Conservation (phyloP, 2,113 vertebrate genomes). For the Nesogale talazaci region DNA sequence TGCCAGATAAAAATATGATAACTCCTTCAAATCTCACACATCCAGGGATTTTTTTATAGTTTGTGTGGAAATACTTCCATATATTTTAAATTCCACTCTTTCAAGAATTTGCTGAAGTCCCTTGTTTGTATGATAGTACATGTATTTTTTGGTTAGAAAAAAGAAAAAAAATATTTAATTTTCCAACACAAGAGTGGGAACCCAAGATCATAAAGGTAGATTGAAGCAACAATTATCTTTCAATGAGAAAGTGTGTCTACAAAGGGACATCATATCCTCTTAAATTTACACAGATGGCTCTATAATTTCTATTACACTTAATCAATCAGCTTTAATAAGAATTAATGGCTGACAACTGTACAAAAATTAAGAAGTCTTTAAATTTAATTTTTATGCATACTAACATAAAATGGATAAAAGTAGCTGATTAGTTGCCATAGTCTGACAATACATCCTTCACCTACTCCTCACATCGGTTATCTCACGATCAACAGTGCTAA, state of each 20-base stretch:
- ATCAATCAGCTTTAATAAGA: not conserved
- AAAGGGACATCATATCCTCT: not conserved
- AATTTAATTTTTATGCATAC: not conserved
- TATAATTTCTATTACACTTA: constrained; percentile 1
- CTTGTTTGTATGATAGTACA: not conserved
- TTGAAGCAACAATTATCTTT: not conserved
- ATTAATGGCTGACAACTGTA: not conserved
- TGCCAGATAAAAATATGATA: not conserved
- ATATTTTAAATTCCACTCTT: too few species aligned
- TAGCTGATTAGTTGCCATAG: not conserved
- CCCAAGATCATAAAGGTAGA: not conserved
- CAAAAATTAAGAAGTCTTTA: not conserved
- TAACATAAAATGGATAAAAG: constrained; percentile 26
- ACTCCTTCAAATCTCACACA: not conserved
- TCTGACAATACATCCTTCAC: not conserved
- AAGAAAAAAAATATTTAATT: not conserved
- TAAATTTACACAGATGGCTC: not conserved
- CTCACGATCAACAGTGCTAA: not conserved
- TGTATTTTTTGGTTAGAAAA: not conserved
- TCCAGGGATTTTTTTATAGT: too few species aligned
- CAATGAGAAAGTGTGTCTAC: not conserved
- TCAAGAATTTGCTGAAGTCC: too few species aligned
- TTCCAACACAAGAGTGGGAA: not conserved
- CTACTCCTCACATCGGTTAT: not conserved
- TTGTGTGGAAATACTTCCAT: too few species aligned